Conservation (phyloP, 2,113 vertebrate genomes). For the Narcine bancroftii region DNA sequence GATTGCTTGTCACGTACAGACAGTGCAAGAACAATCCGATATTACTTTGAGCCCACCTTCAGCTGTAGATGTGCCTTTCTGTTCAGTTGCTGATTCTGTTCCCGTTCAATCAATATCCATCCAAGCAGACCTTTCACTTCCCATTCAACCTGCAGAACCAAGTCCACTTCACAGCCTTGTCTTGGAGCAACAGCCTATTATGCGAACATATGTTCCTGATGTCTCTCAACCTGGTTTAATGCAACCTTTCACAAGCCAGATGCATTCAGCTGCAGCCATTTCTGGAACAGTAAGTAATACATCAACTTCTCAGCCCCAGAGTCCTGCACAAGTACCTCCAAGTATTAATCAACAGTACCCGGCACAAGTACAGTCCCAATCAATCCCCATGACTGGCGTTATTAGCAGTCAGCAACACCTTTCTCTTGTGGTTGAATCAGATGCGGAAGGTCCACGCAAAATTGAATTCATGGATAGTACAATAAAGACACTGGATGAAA, state of each 20-base stretch:
- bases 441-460: conserved; percentile 76
- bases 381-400: neutral
- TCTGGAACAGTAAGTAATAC: conserved; percentile 47
- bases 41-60: conserved; percentile 47
- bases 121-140: conserved; percentile 46
- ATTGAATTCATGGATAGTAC: conserved; percentile 87
- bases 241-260: conserved; percentile 53
- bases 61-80: conserved; percentile 57
- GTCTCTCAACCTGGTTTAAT: conserved; percentile 55
- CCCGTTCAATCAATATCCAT: conserved; percentile 49
- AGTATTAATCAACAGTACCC: conserved; percentile 43
- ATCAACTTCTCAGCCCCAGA: conserved; percentile 63
- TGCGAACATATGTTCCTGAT: conserved; percentile 42
- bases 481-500: conserved; percentile 92
- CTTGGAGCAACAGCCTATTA: conserved; percentile 47
- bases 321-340: conserved; percentile 48
- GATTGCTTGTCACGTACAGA: conserved; percentile 48
- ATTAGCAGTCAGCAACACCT: conserved; percentile 51
- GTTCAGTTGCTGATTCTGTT: conserved; percentile 55
- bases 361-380: conserved; percentile 41
- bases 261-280: conserved; percentile 40
- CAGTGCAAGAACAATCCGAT: conserved; percentile 46
- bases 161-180: conserved; percentile 35
- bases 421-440: conserved; percentile 62
- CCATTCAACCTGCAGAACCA: conserved; percentile 44